A percentile compares a stretch with the other conserved stretches of the same genome.
These are phyloP conservation scores for Ochotona curzoniae DNA, from an alignment of 2,113 vertebrate species.

Conservation along the genomic window DNA sequence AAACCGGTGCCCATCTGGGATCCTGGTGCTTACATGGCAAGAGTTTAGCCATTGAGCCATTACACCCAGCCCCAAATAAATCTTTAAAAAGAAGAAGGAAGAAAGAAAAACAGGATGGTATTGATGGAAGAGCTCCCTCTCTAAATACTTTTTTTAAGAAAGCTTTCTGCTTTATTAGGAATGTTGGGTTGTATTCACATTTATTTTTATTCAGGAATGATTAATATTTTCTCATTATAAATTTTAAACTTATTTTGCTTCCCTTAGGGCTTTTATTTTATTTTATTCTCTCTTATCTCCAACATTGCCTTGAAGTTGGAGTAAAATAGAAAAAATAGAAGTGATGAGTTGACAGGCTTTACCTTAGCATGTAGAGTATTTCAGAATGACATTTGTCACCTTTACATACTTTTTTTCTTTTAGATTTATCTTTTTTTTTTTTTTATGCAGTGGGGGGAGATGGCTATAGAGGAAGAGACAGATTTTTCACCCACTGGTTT, in stretches of 20 bases:
- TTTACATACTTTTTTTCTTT: background rate
- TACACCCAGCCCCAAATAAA: no score
- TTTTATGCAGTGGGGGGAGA: no score
- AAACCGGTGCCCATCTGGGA: no score
- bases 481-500: no score
- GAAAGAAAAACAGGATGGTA: no score
- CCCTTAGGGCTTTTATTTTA: background rate
- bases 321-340: background rate
- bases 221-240: slow-evolving; percentile 7
- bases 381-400: background rate
- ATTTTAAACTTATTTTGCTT: slow-evolving; percentile 32
- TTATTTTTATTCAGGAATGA: background rate
- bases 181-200: background rate
- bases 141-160: no score
- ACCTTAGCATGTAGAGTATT: background rate
- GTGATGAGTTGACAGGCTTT: background rate
- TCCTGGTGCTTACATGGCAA: no score
- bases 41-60: no score
- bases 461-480: no score
- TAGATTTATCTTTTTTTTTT: background rate
- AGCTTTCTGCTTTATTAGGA: background rate
- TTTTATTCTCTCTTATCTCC: background rate
- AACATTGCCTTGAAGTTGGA: slow-evolving; percentile 29
- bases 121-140: no score
- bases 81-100: no score